Evolutionary conservation across 2,888 invertebrate genomes (phyloP), one percentile per base, ranked within the genome.

Genomic region (Hydropsyche betteni): DNA sequence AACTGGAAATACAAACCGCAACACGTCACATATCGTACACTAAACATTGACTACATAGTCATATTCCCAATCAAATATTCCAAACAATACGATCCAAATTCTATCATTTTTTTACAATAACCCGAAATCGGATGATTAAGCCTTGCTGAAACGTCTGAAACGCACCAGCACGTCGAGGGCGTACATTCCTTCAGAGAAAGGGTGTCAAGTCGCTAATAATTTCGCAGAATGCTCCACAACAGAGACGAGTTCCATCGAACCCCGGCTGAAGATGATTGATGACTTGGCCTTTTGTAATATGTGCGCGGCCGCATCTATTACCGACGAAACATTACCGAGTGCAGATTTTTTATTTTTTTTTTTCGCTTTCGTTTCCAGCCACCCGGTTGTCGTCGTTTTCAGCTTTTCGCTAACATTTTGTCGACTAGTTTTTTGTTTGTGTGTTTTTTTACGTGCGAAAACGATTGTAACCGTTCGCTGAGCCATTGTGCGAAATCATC

Each of bases 211-310:
- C 38, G 44, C 34, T 69, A 69, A 69, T 69, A 69, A 69, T 24
- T 69, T 69, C 0, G 8, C 69, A 69, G 69, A 44, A 2, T 69
- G 69, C 50, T 44, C 44, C 38, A 44, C 69, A 50, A 50, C 69
- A 24, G 44, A 12, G 14, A 69, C 12, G 44, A 51, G 50, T 44
- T 5, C 44, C 12, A 69, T 69, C 69, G 69, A 69, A 69, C 69
- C 8, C 14, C n/a, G 4, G 69, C 36, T 44, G 12, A 70, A 70
- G 44, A 70, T 70, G 70, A 70, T 70, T 53, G 70, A 70, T 70
- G 70, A 70, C 70, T 34, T 33, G 24, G 44, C 44, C 36, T 70
- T 70, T 64, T 53, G 70, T 53, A 64, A 64, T 44, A 44, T 44
- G 52, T 68, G 38, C 14, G 51, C 38, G 68, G n/a, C 34, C 68